Conservation (phyloP, 2,888 invertebrate species). For the Oligia fasciuncula region DNA sequence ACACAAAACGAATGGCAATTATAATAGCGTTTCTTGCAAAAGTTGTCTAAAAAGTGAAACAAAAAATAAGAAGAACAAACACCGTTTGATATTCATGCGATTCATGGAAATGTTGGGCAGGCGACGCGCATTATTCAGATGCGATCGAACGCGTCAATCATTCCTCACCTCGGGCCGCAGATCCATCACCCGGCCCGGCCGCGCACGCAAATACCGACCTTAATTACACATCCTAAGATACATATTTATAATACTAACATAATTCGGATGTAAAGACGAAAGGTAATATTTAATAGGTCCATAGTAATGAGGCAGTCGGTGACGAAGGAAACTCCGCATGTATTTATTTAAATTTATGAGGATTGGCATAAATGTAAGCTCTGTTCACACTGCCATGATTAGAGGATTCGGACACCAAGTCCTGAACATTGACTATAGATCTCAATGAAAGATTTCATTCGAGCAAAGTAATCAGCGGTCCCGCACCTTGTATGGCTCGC, state of each 20-base stretch:
- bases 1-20: conserved; percentile 68
- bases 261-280: conserved; percentile 64
- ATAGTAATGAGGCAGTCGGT: conserved; percentile 80
- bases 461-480: background rate
- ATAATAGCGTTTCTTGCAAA: conserved; percentile 66
- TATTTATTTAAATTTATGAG: conserved; percentile 85
- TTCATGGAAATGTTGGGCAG: conserved; percentile 78
- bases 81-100: conserved; percentile 79
- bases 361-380: conserved; percentile 76
- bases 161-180: conserved; percentile 72
- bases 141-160: conserved; percentile 79
- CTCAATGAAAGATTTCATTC: background rate
- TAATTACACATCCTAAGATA: conserved; percentile 54
- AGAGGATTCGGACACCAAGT: background rate
- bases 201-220: conserved; percentile 58
- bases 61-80: conserved; percentile 70
- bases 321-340: conserved; percentile 76
- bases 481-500: background rate
- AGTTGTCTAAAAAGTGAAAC: conserved; percentile 60
- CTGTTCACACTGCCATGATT: conserved; percentile 68
- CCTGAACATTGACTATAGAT: background rate
- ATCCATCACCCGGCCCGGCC: conserved; percentile 49
- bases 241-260: conserved; percentile 53
- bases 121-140: conserved; percentile 74
- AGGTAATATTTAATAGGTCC: conserved; percentile 80